Percentiles rank a stretch among this genome's conserved stretches.
Conservation (phyloP, 2,113 vertebrate species). For the Pomatorhinus ruficollis region DNA sequence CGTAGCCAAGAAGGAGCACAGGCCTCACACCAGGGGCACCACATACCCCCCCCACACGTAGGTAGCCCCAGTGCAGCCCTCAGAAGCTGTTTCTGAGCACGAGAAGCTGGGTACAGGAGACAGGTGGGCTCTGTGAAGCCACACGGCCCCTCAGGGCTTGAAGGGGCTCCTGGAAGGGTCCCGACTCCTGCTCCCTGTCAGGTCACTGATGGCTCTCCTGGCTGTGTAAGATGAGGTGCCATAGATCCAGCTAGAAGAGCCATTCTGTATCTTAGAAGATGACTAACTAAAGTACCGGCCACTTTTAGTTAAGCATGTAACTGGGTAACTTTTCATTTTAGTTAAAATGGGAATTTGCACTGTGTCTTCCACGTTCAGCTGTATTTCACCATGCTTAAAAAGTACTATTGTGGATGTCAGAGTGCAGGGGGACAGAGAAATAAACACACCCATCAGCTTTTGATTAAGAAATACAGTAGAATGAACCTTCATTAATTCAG, state of each 20-base stretch:
- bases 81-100: accelerated
- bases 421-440: neutral
- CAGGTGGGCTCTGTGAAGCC: neutral
- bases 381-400: neutral
- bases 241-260: neutral
- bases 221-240: neutral
- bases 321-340: neutral
- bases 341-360: neutral
- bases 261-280: neutral
- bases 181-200: neutral
- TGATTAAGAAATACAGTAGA: neutral
- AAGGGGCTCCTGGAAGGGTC: neutral
- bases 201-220: neutral
- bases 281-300: neutral
- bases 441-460: neutral
- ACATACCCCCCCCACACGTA: accelerated
- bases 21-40: neutral
- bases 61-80: neutral
- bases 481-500: neutral
- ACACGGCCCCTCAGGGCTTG: accelerated
- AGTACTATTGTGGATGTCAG: neutral
- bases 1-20: neutral
- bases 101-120: neutral
- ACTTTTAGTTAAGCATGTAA: neutral
- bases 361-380: neutral